These are phyloP conservation scores for Pseudococcus viburni DNA, from an alignment of 2,888 invertebrate species.

Conservation along the genomic window DNA sequence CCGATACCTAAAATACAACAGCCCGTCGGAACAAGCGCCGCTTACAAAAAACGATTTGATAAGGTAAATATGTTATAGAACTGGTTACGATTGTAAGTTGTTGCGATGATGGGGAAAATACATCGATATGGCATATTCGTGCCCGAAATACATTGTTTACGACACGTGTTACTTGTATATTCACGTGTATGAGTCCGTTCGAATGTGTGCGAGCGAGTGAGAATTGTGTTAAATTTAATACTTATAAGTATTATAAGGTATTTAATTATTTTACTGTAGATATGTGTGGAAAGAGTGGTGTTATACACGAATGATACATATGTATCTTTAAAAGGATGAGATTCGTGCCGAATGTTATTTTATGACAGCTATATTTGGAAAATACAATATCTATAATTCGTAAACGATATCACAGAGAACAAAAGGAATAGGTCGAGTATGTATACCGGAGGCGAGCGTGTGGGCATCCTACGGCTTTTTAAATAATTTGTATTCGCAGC, in stretches of 20 bases:
- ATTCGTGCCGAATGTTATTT: not conserved
- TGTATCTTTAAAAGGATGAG: not conserved
- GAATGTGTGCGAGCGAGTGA: not conserved
- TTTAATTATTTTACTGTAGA: not conserved
- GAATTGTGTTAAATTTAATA: not conserved
- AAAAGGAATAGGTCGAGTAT: constrained; percentile 17
- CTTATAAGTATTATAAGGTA: not conserved
- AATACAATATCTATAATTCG: constrained; percentile 35
- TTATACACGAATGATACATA: not conserved
- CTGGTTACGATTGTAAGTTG: constrained; percentile 23
- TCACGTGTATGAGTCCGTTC: too few relatives aligned
- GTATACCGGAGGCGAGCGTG: constrained; percentile 27
- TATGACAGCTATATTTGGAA: constrained; percentile 40
- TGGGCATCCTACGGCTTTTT: constrained; percentile 45
- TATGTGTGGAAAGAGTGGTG: not conserved
- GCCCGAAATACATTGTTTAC: constrained; percentile 33
- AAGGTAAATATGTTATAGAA: constrained; percentile 67
- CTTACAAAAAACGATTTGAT: constrained; percentile 67
- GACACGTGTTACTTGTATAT: not conserved
- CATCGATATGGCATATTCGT: constrained; percentile 34
- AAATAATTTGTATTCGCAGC: constrained; percentile 56
- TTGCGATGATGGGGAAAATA: constrained; percentile 12
- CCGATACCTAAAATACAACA: constrained; percentile 68
- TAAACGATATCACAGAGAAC: constrained; percentile 39
- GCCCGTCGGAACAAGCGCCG: constrained; percentile 33